Conservation (phyloP, 2,888 invertebrate species). For the Ormyrus labotus region DNA sequence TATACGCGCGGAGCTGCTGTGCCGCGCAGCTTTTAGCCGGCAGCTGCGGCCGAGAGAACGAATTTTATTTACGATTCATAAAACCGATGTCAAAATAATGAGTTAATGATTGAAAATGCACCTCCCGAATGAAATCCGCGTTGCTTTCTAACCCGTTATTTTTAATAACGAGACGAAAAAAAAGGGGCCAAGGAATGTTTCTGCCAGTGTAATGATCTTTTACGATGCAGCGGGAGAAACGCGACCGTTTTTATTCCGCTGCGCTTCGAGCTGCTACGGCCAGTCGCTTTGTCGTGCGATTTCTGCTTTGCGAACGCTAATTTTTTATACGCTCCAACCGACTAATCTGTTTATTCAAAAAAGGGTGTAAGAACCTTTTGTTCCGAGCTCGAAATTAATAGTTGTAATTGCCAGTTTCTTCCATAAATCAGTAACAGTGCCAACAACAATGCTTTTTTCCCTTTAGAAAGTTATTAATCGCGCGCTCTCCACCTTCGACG, state of each 20-base stretch:
- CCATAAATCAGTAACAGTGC: too few species aligned
- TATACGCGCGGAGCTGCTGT: not conserved
- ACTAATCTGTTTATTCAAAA: too few species aligned
- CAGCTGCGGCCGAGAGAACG: not conserved
- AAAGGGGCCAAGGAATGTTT: constrained; percentile 34
- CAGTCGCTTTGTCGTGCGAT: too few species aligned
- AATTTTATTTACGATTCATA: constrained; percentile 48
- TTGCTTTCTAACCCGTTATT: constrained; percentile 49
- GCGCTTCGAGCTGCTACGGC: not conserved
- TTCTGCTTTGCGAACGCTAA: too few species aligned
- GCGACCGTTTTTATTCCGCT: constrained; percentile 4
- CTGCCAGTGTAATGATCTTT: constrained; percentile 39
- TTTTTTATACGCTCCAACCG: too few species aligned
- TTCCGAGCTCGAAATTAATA: too few species aligned
- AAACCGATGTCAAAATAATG: constrained; percentile 48
- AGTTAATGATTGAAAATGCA: constrained; percentile 45
- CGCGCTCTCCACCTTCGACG: too few species aligned
- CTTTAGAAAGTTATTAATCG: too few species aligned
- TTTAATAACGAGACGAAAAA: constrained; percentile 27
- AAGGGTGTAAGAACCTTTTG: too few species aligned
- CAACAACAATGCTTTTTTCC: too few species aligned
- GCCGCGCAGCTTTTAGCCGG: not conserved
- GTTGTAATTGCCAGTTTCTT: too few species aligned
- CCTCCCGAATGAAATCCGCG: constrained; percentile 27
- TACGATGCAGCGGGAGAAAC: constrained; percentile 27